These are phyloP conservation scores for Notamacropus eugenii DNA, from an alignment of 2,797 vertebrate genomes.

Conservation along the genomic window DNA sequence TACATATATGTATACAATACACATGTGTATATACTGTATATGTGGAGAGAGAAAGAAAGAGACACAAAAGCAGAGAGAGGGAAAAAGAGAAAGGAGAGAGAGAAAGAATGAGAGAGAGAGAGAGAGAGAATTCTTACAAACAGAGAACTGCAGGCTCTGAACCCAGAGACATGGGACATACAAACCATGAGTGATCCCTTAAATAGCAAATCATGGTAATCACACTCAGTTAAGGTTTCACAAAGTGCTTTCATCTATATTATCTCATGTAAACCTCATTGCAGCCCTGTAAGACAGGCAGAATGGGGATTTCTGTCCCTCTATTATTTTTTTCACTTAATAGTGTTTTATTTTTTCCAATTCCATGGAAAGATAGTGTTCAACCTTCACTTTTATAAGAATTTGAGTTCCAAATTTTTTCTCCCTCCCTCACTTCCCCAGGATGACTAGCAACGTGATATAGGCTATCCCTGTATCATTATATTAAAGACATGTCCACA, in stretches of 20 bases:
- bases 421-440: no score
- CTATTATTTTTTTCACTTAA: no score
- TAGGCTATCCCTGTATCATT: no score
- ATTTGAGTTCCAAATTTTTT: no score
- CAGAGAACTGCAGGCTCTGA: not conserved
- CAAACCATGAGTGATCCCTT: not conserved
- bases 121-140: not conserved
- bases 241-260: not conserved
- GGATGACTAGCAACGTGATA: no score
- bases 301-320: not conserved
- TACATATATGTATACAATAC: not conserved
- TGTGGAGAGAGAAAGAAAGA: not conserved
- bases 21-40: not conserved
- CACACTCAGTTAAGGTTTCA: not conserved
- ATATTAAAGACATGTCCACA: no score
- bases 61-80: not conserved
- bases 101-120: no score
- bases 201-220: not conserved
- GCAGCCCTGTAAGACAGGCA: not conserved
- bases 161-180: not conserved
- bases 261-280: not conserved
- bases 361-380: no score
- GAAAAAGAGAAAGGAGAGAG: no score
- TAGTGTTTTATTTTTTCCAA: no score
- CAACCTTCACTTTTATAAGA: no score